Base-by-base conservation (phyloP, 2,888 invertebrate species). In the Lacanobia oleracea region DNA sequence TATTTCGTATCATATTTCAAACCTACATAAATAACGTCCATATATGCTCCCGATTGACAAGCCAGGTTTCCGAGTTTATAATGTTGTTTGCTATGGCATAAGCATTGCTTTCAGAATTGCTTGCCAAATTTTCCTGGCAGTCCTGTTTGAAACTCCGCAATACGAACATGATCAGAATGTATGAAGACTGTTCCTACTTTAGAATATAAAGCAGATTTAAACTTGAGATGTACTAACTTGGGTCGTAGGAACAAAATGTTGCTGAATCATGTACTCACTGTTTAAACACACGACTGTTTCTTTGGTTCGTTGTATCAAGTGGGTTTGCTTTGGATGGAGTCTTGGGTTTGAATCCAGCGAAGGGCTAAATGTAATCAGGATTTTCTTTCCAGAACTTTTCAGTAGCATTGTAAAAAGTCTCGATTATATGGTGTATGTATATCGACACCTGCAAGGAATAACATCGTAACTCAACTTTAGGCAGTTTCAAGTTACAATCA, bases 101-200 rank as follows among this genome's bases (percentile, higher is more conserved):
- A 65, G 65, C 54, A 76, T 60, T 64, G 77, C 67, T 77, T 64
- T 71, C 51, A 63, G 53, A 77, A 77, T 65, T 72, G 67, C 83
- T 72, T 73, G 67, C 74, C 73, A 78, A 81, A 81, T 81, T 66
- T 76, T 77, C 57, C 72, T 72, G 71, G 67, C 62, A 72, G 77
- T 66, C 68, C 59, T 43, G 71, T 60, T 77, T 48, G 21, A 21
- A 53, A 77, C 57, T 77, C 43, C 10, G 51, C 68, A 68, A 63
- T 60, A 77, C 59, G 62, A 6, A 45, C 67, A 72, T 66, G 71
- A 43, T 68, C 57, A 9, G 67, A 81, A 81, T 81, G 23, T 63
- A 66, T 51, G 77, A 68, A 63, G 40, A 48, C 9, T 10, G 23
- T 54, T 5, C 18, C 12, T 65, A 27, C 21, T 72, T 63, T 40